Conservation (phyloP, 2,113 vertebrate species). For the Rhinichthys klamathensis region DNA sequence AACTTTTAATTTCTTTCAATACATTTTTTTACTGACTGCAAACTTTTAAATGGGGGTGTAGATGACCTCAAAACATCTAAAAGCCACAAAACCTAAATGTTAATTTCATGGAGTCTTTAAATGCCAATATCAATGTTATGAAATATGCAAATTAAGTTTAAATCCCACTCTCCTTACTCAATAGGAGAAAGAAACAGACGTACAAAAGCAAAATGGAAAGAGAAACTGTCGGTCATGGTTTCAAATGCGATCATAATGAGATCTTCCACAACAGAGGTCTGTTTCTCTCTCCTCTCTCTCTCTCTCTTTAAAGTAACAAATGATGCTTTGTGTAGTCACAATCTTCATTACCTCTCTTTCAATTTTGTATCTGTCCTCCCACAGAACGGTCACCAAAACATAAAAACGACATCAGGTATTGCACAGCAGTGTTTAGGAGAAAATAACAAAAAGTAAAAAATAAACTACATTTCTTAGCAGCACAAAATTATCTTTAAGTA, state of each 20-base stretch:
- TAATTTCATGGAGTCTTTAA: background rate
- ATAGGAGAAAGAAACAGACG: background rate
- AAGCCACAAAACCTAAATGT: background rate
- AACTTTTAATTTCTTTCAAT: background rate
- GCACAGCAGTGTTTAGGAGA: background rate
- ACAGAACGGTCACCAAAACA: background rate
- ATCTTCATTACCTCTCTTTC: background rate
- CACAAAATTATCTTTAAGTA: background rate
- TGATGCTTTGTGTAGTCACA: background rate
- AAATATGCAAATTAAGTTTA: constrained; percentile 19
- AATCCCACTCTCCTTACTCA: background rate
- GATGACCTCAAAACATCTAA: background rate
- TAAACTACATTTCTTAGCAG: background rate
- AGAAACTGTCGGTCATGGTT: background rate
- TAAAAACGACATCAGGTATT: background rate
- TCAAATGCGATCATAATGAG: constrained; percentile 37
- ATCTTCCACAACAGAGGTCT: constrained; percentile 31
- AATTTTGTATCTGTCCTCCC: constrained; percentile 20
- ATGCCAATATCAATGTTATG: background rate
- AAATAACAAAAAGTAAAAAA: background rate
- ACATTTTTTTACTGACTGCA: background rate
- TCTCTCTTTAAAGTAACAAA: background rate
- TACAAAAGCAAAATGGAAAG: constrained; percentile 14
- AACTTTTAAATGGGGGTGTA: background rate
- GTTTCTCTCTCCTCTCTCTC: background rate